Evolutionary conservation across 2,113 vertebrate species (phyloP), one percentile per base, ranked within the genome.

Genomic region (Neolamprologus modestus): DNA sequence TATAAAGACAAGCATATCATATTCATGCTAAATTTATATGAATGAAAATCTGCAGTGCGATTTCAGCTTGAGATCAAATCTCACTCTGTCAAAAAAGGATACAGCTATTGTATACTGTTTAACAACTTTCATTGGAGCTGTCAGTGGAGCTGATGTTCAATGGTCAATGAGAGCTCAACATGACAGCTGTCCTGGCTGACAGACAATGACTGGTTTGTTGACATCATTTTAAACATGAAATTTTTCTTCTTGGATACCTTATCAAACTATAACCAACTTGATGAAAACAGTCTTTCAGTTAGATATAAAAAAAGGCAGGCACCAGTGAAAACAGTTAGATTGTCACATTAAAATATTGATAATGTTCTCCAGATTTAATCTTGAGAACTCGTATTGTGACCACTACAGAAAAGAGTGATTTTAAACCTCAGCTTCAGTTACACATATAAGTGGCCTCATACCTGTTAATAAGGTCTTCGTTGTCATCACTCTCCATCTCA

Each of bases 401-500:
- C 24, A 47, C 24, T 50, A 76, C 24, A 76, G 42, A 50, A 19
- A 76, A 47, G 9, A 28, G 42, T 28, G 42, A 47, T 47, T 47
- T 50, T 47, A 17, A 28, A 28, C 24, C 14, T 31, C 6, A 19
- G 71, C 24, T 50, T 50, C 9, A 28, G 4, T 28, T 45, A 78
- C 24, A 50, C 2, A 31, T 19, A 19, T 28, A 31, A 78, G 45
- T 31, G 45, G 16, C 7, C 8, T 0, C 26, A 31, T 95, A 99
- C 99, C 98, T 99, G 96, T 99, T 99, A 92, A 99, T 99, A 59
- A 99, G 97, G 71, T 99, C 98, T 92, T 99, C 99, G 0, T 99
- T 99, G 93, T 98, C 98, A 2, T 99, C 98, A 1, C 98, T 99
- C 93, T 99, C 99, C 98, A 99, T 99, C 94, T 99, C 99, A 1